These are phyloP conservation scores for Tyria jacobaeae DNA, from an alignment of 2,888 invertebrate species.

Conservation along the genomic window DNA sequence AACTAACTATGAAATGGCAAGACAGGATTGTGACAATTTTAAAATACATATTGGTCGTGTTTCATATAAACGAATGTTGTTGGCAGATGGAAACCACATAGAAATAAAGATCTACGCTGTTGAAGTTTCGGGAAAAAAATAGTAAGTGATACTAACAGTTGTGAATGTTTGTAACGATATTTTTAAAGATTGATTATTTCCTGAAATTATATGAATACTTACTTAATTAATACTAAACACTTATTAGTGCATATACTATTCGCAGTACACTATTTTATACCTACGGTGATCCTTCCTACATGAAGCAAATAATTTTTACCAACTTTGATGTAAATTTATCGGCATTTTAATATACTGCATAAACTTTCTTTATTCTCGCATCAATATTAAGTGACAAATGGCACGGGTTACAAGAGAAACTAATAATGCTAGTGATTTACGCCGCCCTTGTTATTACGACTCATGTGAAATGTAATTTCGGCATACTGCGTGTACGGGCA, in stretches of 20 bases:
- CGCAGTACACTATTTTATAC: slow-evolving; percentile 3
- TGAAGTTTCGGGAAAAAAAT: too few relatives aligned
- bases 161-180: not conserved
- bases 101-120: too few relatives aligned
- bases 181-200: too few relatives aligned
- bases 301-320: slow-evolving; percentile 34
- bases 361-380: slow-evolving; percentile 58
- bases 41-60: not conserved
- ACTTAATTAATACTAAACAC: too few relatives aligned
- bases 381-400: slow-evolving; percentile 82
- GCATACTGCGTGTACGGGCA: slow-evolving; percentile 75
- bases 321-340: slow-evolving; percentile 43
- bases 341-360: slow-evolving; percentile 36
- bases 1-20: not conserved
- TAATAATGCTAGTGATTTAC: slow-evolving; percentile 86
- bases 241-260: too few relatives aligned
- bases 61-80: too few relatives aligned
- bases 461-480: slow-evolving; percentile 87
- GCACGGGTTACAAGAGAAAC: slow-evolving; percentile 81
- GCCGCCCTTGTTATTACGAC: slow-evolving; percentile 86
- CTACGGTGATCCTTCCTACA: slow-evolving; percentile 9
- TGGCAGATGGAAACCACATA: too few relatives aligned
- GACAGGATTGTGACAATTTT: not conserved
- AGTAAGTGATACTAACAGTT: too few relatives aligned
- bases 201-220: too few relatives aligned